These are phyloP conservation scores for Lagorchestes hirsutus DNA, from an alignment of 2,797 vertebrate species.

Conservation along the genomic window DNA sequence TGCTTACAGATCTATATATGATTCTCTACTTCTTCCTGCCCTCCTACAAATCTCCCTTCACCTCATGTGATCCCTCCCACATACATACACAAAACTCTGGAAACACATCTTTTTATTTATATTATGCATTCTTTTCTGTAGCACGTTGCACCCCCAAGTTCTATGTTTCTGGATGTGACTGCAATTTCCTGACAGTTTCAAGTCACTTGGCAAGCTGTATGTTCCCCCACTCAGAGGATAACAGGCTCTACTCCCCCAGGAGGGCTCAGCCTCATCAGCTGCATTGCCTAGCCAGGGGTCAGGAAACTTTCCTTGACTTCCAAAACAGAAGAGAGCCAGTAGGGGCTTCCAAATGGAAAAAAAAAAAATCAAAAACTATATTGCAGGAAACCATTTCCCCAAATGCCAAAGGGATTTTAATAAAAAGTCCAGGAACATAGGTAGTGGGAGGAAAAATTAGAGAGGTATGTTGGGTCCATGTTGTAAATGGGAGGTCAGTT, in stretches of 20 bases:
- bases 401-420: slow-evolving; percentile 51
- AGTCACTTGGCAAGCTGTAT: neutral
- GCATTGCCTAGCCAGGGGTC: neutral
- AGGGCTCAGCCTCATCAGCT: neutral
- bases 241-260: neutral
- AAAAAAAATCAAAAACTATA: neutral
- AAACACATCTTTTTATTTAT: slow-evolving; percentile 24
- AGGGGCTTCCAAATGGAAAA: neutral
- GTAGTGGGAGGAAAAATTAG: neutral
- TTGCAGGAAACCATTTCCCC: slow-evolving; percentile 20
- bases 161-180: neutral
- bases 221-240: neutral
- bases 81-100: neutral
- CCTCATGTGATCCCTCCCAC: neutral
- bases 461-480: neutral
- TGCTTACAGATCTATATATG: neutral
- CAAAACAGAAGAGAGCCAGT: rapidly evolving
- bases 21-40: neutral
- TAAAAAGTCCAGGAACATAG: slow-evolving; percentile 15
- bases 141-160: neutral
- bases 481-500: neutral
- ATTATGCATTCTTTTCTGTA: neutral
- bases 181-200: neutral
- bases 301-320: neutral
- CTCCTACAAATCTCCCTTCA: neutral